Evolutionary conservation across 2,113 vertebrate genomes (phyloP).

Genomic region (Toxostoma redivivum): DNA sequence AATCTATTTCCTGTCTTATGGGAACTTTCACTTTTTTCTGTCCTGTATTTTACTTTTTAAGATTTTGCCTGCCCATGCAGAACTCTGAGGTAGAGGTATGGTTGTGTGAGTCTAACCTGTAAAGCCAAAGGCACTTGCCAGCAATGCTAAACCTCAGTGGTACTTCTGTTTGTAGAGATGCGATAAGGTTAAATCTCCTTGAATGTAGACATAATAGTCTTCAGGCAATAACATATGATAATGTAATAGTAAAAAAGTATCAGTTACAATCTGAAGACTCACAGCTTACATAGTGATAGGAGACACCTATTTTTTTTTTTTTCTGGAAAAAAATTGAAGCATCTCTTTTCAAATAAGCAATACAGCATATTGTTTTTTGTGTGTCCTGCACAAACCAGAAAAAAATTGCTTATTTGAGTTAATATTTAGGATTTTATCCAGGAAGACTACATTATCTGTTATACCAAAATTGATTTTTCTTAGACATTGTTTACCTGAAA

Average conservation of each 20-base stretch:
- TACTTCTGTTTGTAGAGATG: background rate
- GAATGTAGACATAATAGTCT: background rate
- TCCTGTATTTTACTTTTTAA: background rate
- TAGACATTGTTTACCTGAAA: background rate
- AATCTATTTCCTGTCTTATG: conserved; percentile 19
- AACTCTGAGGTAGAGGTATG: background rate
- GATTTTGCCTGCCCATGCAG: background rate
- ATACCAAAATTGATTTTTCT: background rate
- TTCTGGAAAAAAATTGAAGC: background rate
- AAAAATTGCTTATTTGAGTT: background rate
- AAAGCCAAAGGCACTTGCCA: background rate
- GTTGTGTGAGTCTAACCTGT: background rate
- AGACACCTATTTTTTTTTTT: background rate
- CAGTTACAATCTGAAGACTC: background rate
- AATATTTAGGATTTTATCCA: background rate
- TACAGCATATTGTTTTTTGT: background rate
- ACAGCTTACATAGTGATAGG: background rate
- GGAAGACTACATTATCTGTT: background rate
- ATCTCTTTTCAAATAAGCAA: background rate
- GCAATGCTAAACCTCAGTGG: background rate
- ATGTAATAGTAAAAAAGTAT: background rate
- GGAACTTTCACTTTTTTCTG: background rate
- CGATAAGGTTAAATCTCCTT: background rate
- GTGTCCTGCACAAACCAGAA: background rate
- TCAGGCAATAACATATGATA: background rate